These are phyloP conservation scores for Oryzias curvinotus DNA, from an alignment of 2,113 vertebrate species.

Conservation along the genomic window DNA sequence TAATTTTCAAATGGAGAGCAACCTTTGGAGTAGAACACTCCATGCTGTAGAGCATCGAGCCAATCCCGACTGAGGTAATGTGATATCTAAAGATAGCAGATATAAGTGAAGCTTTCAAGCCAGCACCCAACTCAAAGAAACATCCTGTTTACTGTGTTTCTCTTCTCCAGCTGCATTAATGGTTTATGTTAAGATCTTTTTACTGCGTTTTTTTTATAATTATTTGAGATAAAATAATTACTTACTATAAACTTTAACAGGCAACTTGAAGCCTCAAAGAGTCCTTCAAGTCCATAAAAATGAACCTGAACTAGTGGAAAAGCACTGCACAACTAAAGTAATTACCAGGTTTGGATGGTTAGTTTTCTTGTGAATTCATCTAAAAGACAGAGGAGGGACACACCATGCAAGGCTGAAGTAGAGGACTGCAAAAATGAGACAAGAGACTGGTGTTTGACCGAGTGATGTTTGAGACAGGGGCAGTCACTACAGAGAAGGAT, in stretches of 20 bases:
- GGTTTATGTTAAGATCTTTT: conserved; percentile 11
- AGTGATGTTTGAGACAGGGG: conserved; percentile 24
- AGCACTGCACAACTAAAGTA: conserved; percentile 42
- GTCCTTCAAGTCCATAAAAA: conserved; percentile 37
- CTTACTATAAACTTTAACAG: conserved; percentile 17
- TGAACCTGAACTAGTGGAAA: conserved; percentile 43
- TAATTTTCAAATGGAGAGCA: conserved; percentile 34
- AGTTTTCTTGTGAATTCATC: conserved; percentile 41
- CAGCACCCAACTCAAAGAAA: conserved; percentile 44
- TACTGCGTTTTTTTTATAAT: conserved; percentile 20
- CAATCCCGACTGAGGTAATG: conserved; percentile 57
- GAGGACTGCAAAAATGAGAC: conserved; percentile 40
- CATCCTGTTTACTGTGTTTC: conserved; percentile 21
- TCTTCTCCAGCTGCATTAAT: conserved; percentile 25
- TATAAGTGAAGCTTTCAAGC: conserved; percentile 27
- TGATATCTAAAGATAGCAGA: conserved; percentile 40
- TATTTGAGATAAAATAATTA: conserved; percentile 7
- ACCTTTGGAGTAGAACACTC: conserved; percentile 29
- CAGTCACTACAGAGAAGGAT: conserved; percentile 28
- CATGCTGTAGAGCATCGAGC: conserved; percentile 48
- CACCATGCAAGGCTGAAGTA: conserved; percentile 62
- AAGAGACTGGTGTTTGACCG: conserved; percentile 13
- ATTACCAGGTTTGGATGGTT: conserved; percentile 23
- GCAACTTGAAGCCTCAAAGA: conserved; percentile 22
- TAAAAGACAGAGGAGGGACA: conserved; percentile 46